A percentile compares a stretch with the other conserved stretches of the same genome.
These are phyloP conservation scores for Bursaphelenchus okinawaensis DNA, from an alignment of 2,888 invertebrate genomes.

Conservation along the genomic window DNA sequence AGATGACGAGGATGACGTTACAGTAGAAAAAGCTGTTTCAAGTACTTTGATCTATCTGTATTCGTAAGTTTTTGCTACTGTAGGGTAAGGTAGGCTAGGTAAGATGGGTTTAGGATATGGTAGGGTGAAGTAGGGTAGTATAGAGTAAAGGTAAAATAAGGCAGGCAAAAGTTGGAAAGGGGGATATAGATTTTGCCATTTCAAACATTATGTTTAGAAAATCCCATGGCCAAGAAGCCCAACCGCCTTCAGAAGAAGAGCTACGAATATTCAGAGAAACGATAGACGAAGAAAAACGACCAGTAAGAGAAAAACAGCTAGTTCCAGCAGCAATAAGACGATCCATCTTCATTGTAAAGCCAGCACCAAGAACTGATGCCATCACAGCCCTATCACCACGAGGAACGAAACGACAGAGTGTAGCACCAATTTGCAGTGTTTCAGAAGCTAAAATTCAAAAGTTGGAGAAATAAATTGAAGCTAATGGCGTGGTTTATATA, in stretches of 20 bases:
- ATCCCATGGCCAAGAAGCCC: not conserved
- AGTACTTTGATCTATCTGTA: not conserved
- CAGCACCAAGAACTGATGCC: not conserved
- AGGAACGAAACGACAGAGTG: not conserved
- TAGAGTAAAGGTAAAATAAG: too few relatives aligned
- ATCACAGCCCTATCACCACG: not conserved
- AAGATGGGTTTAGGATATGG: too few relatives aligned
- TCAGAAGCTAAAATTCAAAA: not conserved
- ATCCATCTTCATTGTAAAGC: not conserved
- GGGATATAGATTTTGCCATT: not conserved
- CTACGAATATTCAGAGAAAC: not conserved
- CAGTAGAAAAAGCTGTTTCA: not conserved
- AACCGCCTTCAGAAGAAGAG: not conserved
- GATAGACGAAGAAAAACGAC: not conserved
- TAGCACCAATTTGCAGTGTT: not conserved
- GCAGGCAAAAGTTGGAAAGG: too few relatives aligned
- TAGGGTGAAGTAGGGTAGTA: too few relatives aligned
- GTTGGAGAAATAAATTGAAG: not conserved
- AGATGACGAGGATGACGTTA: slow-evolving; percentile 61
- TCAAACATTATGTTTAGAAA: not conserved
- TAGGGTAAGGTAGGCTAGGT: too few relatives aligned
- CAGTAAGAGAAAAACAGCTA: not conserved
- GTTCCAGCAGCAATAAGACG: not conserved
- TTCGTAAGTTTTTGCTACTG: not conserved
- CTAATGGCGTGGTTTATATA: too few relatives aligned